These are phyloP conservation scores for Ornithoptera alexandrae DNA, from an alignment of 2,888 invertebrate genomes.

Conservation along the genomic window DNA sequence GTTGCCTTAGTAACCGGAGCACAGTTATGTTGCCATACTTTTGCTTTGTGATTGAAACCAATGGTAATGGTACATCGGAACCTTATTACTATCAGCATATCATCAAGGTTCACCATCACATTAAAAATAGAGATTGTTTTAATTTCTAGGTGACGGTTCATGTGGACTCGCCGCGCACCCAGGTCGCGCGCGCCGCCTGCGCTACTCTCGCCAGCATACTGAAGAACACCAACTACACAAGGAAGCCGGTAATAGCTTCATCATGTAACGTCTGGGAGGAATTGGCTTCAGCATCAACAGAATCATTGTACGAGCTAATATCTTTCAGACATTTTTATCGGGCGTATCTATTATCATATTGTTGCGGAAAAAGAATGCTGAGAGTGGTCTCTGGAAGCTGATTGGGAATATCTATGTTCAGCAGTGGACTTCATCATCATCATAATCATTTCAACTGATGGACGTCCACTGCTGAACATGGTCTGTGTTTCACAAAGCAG, in stretches of 20 bases:
- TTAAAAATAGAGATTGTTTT: no score
- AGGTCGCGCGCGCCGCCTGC: constrained; percentile 63
- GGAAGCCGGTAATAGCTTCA: constrained; percentile 57
- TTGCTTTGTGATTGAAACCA: no score
- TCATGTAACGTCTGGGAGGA: no score
- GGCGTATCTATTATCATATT: no score
- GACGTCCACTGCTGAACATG: background rate
- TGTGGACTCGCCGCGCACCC: constrained; percentile 67
- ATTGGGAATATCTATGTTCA: background rate
- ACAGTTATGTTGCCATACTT: no score
- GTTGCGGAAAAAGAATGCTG: no score
- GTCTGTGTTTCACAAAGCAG: background rate
- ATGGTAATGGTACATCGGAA: no score
- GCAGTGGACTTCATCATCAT: background rate
- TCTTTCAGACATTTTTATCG: no score
- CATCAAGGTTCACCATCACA: no score
- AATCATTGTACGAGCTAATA: background rate
- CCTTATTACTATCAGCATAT: no score
- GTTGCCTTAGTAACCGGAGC: no score
- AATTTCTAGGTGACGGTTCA: constrained; percentile 51
- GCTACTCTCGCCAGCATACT: constrained; percentile 56
- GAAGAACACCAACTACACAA: constrained; percentile 70
- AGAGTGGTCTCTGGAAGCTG: background rate
- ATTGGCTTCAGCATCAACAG: background rate
- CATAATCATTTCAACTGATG: background rate